Percentiles rank a stretch among this genome's conserved stretches.
phyloP scores from a whole-genome alignment of 2,113 vertebrate genomes.

The Poecilia latipinna region DNA sequence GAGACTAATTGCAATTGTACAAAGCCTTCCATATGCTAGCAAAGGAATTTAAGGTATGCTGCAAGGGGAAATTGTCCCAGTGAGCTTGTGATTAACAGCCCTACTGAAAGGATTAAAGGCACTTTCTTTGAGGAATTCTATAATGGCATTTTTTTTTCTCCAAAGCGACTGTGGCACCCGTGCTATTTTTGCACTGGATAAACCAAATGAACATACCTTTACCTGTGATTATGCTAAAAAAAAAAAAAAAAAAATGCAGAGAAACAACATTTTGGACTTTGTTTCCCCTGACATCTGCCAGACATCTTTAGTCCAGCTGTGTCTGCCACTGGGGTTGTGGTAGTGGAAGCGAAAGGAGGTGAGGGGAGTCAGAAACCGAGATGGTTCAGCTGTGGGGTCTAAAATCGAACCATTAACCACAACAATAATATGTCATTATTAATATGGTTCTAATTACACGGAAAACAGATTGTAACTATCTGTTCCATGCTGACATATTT shows the following conservation, averaged over 20 bases:
- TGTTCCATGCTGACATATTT: slow-evolving; percentile 24
- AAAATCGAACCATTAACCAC: background rate
- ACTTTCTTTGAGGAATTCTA: slow-evolving; percentile 51
- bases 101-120: slow-evolving; percentile 67
- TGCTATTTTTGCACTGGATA: slow-evolving; percentile 49
- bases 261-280: slow-evolving; percentile 67
- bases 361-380: slow-evolving; percentile 26
- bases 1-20: slow-evolving; percentile 46
- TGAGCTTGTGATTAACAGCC: slow-evolving; percentile 74
- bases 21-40: slow-evolving; percentile 38
- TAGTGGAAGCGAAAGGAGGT: slow-evolving; percentile 23
- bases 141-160: slow-evolving; percentile 39
- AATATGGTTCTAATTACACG: slow-evolving; percentile 22
- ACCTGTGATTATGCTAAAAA: slow-evolving; percentile 65
- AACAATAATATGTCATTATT: slow-evolving; percentile 25
- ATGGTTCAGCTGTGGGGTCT: slow-evolving; percentile 5
- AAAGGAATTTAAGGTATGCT: slow-evolving; percentile 69
- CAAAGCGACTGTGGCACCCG: slow-evolving; percentile 55
- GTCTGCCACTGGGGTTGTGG: slow-evolving; percentile 48
- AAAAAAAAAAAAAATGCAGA: slow-evolving; percentile 64
- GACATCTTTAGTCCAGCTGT: slow-evolving; percentile 78
- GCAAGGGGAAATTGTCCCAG: slow-evolving; percentile 58
- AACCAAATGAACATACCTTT: slow-evolving; percentile 46
- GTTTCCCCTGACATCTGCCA: slow-evolving; percentile 76
- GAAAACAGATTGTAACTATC: slow-evolving; percentile 15